Percentiles rank a stretch among this genome's conserved stretches.
phyloP scores from a whole-genome alignment of 2,888 invertebrate genomes.

The Antheraea yamamai region DNA sequence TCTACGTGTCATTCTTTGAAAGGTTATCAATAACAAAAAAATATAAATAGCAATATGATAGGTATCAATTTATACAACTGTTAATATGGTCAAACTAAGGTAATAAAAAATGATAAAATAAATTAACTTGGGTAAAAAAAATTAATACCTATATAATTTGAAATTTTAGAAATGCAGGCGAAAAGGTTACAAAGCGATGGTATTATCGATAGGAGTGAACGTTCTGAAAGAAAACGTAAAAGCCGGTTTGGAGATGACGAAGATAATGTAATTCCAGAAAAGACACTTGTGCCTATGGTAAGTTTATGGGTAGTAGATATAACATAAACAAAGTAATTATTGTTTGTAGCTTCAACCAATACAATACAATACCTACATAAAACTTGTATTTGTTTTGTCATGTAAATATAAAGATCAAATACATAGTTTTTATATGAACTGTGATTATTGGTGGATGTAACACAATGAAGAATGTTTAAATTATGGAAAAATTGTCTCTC shows the following conservation, averaged over 20 bases:
- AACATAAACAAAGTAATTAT: background rate
- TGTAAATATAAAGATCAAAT: background rate
- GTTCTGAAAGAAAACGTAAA: slow-evolving; percentile 84
- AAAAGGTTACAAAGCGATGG: slow-evolving; percentile 86
- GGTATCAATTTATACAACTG: too few relatives aligned
- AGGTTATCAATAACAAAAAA: background rate
- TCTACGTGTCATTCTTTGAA: background rate
- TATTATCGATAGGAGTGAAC: slow-evolving; percentile 80
- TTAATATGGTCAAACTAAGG: background rate
- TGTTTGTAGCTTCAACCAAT: background rate
- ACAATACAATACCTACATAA: background rate
- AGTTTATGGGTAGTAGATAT: background rate
- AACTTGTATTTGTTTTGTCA: background rate
- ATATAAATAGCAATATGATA: too few relatives aligned
- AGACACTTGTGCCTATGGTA: slow-evolving; percentile 73
- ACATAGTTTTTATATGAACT: background rate
- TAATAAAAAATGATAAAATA: background rate
- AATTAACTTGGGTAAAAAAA: background rate
- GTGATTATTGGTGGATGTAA: background rate
- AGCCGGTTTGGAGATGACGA: slow-evolving; percentile 84
- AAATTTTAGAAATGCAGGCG: slow-evolving; percentile 83
- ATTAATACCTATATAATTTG: background rate
- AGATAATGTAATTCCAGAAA: slow-evolving; percentile 71
- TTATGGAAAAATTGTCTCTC: background rate
- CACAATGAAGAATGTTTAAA: background rate